A percentile compares a stretch with the other conserved stretches of the same genome.
Conservation (phyloP, 2,888 invertebrate species). For the Diarsia rubi region DNA sequence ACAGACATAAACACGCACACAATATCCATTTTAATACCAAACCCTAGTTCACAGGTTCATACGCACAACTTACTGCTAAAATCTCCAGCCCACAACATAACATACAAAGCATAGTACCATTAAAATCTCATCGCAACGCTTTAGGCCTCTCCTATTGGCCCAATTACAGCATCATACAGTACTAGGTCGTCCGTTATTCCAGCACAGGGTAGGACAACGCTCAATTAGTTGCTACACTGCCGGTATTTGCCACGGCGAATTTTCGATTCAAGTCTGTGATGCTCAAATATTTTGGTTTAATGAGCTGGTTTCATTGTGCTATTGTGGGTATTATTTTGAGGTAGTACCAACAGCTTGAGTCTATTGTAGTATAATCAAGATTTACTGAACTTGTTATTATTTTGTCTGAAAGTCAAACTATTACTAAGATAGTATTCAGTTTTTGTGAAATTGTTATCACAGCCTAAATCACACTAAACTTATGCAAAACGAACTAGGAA, state of each 20-base stretch:
- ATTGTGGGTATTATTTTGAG: background rate
- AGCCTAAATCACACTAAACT: background rate
- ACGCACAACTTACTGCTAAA: background rate
- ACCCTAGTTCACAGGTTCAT: no score
- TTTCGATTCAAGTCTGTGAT: slow-evolving; percentile 31
- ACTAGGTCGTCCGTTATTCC: slow-evolving; percentile 40
- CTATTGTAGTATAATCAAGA: background rate
- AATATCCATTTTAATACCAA: background rate
- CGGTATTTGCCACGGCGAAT: slow-evolving; percentile 39
- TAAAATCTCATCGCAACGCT: slow-evolving; percentile 26
- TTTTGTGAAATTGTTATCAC: background rate
- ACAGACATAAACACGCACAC: background rate
- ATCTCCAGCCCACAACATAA: background rate
- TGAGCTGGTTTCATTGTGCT: background rate
- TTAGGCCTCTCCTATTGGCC: slow-evolving; percentile 30
- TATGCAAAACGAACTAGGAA: no score
- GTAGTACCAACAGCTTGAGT: background rate
- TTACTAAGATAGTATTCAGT: background rate
- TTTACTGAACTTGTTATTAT: background rate
- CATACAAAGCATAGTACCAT: background rate
- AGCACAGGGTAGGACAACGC: slow-evolving; percentile 35
- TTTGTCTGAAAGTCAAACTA: background rate
- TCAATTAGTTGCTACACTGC: slow-evolving; percentile 45
- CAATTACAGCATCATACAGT: slow-evolving; percentile 39
- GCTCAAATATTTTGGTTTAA: slow-evolving; percentile 25